These are phyloP conservation scores for Thamnophis sirtalis DNA, from an alignment of 2,113 vertebrate species.

Conservation along the genomic window DNA sequence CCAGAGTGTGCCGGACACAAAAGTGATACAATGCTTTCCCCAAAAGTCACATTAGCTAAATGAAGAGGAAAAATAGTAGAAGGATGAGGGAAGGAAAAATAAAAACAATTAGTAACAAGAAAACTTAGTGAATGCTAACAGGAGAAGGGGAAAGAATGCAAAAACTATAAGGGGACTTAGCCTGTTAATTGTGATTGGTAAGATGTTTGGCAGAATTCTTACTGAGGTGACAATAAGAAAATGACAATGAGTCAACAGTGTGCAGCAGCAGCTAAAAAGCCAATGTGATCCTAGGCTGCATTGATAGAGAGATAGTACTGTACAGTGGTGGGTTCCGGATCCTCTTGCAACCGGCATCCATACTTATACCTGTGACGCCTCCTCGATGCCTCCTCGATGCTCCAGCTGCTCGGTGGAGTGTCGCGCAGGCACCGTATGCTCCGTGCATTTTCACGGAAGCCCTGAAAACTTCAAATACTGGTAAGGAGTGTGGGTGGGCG, in stretches of 20 bases:
- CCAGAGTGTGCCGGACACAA: neutral
- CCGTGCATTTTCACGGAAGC: no score
- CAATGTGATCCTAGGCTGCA: neutral
- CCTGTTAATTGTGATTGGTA: neutral
- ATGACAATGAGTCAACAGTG: neutral
- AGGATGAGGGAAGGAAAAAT: neutral
- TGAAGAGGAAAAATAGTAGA: neutral
- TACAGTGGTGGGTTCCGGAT: no score
- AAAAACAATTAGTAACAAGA: neutral
- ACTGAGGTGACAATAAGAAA: neutral
- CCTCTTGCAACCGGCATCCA: no score
- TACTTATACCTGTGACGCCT: no score
- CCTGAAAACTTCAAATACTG: no score
- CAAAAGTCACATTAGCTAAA: neutral
- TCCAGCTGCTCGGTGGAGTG: no score
- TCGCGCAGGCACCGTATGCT: no score
- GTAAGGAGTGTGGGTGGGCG: no score
- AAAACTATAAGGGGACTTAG: neutral
- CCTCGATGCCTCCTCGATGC: no score
- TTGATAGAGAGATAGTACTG: neutral
- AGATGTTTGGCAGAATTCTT: neutral
- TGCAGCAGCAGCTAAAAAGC: neutral
- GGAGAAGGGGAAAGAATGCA: neutral
- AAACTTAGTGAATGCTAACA: neutral
- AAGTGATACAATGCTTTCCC: neutral